phyloP scores from a whole-genome alignment of 1,140 invertebrate genomes.

The Notospermus geniculatus region DNA sequence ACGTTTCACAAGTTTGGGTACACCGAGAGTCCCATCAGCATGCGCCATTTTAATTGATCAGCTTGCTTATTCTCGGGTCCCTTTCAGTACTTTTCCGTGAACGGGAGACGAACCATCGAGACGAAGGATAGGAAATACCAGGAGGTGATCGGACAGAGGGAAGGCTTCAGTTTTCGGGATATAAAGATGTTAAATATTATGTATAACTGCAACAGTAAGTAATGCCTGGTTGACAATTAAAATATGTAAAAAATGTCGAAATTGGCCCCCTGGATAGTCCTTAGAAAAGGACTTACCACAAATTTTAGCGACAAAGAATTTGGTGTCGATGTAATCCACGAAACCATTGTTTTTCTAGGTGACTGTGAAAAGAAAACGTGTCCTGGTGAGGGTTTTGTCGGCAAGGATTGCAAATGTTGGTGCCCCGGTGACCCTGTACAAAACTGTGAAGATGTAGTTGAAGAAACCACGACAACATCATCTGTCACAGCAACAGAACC shows the following conservation, averaged over 20 bases:
- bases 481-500: neutral
- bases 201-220: conserved; percentile 29
- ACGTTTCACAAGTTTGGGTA: no score
- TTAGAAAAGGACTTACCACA: no score
- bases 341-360: no score
- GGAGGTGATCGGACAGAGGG: conserved; percentile 30
- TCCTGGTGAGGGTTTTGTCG: conserved; percentile 29
- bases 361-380: conserved; percentile 16
- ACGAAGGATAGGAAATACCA: conserved; percentile 28
- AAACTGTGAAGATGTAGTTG: conserved; percentile 14
- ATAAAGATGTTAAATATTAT: conserved; percentile 34
- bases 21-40: no score
- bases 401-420: no score
- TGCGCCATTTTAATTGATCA: no score
- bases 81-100: conserved; percentile 20
- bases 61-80: no score
- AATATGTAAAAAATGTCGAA: no score
- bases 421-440: conserved; percentile 23
- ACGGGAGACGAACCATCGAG: conserved; percentile 26
- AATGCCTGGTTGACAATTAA: no score
- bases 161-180: conserved; percentile 35
- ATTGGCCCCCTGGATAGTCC: no score
- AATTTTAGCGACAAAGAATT: no score
- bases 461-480: neutral
- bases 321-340: no score